Conservation (phyloP, 2,113 vertebrate species). For the Melanerpes formicivorus region DNA sequence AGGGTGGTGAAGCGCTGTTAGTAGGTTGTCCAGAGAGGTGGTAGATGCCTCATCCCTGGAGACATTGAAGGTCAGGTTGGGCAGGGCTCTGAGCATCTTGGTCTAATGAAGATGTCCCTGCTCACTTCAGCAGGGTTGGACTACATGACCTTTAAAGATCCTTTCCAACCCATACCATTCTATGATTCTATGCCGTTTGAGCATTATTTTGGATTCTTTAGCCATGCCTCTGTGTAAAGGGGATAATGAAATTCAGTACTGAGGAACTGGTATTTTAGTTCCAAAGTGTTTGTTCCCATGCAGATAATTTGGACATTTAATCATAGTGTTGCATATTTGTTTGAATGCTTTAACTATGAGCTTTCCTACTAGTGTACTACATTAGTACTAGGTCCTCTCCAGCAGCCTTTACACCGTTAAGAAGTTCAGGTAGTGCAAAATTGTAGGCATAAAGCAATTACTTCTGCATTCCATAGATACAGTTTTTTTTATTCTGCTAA, state of each 20-base stretch:
- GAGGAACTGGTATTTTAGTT: background rate
- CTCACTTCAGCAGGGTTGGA: too few species aligned
- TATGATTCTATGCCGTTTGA: background rate
- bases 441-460: background rate
- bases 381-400: background rate
- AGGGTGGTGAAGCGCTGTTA: too few species aligned
- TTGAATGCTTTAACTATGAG: background rate
- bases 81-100: too few species aligned
- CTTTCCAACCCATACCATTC: too few species aligned
- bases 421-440: background rate
- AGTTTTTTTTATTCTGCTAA: background rate
- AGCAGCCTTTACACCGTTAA: background rate
- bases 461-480: background rate
- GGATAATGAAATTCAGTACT: background rate
- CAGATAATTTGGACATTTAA: background rate
- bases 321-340: background rate
- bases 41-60: too few species aligned
- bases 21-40: too few species aligned
- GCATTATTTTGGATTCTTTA: background rate
- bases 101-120: too few species aligned
- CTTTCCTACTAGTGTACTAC: background rate
- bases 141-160: too few species aligned
- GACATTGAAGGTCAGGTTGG: too few species aligned
- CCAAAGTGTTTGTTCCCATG: background rate
- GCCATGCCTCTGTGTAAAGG: background rate